Conservation (phyloP, 2,888 invertebrate species). For the Spisula subtruncata region DNA sequence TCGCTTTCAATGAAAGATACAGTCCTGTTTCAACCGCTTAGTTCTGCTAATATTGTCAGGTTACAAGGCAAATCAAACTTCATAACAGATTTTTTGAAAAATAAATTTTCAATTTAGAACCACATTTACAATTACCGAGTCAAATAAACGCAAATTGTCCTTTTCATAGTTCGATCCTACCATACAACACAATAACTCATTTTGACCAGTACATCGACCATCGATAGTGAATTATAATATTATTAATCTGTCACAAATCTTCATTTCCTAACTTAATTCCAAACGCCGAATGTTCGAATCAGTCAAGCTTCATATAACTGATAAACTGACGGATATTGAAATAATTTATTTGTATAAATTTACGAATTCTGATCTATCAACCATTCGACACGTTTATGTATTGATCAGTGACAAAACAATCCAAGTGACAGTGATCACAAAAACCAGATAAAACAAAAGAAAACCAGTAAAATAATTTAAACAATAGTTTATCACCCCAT, state of each 20-base stretch:
- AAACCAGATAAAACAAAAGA: conserved; percentile 42
- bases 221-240: not conserved
- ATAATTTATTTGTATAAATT: conserved; percentile 9
- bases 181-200: not conserved
- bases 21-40: too few relatives aligned
- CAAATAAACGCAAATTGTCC: not conserved
- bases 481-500: conserved; percentile 1
- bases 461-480: conserved; percentile 28
- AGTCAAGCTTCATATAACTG: not conserved
- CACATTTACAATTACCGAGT: not conserved
- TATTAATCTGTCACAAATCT: not conserved
- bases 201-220: not conserved
- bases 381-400: not conserved
- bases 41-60: too few relatives aligned
- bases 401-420: not conserved
- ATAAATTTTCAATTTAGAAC: not conserved
- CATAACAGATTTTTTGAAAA: too few relatives aligned
- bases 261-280: not conserved
- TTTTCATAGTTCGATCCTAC: not conserved
- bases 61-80: too few relatives aligned
- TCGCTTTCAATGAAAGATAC: too few relatives aligned
- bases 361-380: not conserved
- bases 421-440: not conserved
- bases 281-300: not conserved
- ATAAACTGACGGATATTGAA: conserved; percentile 19